phyloP scores from a whole-genome alignment of 2,113 vertebrate species.

The Nothoprocta perdicaria region DNA sequence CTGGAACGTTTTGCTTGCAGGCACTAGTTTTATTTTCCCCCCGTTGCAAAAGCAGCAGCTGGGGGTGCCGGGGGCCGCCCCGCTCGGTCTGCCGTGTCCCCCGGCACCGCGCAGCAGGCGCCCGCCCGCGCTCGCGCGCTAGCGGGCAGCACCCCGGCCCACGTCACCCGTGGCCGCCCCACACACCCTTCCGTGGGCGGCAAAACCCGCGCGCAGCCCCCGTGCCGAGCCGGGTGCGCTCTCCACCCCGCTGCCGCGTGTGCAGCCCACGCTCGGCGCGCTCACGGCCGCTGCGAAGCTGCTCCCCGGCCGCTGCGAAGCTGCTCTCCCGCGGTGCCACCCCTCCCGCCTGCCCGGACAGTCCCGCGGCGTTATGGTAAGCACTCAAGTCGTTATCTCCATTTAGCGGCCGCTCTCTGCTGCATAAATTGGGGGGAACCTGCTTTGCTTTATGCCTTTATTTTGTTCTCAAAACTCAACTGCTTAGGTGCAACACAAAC shows the following conservation, averaged over 20 bases:
- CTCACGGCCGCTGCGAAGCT: not conserved
- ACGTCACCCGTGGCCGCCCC: not conserved
- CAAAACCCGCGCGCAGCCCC: not conserved
- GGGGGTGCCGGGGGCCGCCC: accelerated
- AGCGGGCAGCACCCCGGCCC: not conserved
- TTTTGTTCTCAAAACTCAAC: not conserved
- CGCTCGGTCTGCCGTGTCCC: not conserved
- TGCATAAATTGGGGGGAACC: not conserved
- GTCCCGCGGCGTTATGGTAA: not conserved
- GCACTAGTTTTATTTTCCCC: no score
- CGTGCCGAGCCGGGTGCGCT: not conserved
- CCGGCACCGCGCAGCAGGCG: no score
- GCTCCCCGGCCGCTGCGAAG: not conserved
- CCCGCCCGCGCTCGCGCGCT: no score
- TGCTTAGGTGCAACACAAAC: not conserved
- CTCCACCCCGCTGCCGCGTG: not conserved
- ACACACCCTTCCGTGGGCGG: not conserved
- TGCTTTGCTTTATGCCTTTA: not conserved
- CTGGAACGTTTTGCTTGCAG: no score
- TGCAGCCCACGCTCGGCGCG: not conserved
- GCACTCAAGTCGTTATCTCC: no score
- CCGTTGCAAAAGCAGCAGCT: no score
- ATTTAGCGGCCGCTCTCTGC: not conserved
- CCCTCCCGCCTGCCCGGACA: not conserved
- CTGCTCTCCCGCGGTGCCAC: no score